Base-by-base conservation (phyloP, 37 sponge, comb jelly and placozoan species). In the Cliona cf. orientalis region DNA sequence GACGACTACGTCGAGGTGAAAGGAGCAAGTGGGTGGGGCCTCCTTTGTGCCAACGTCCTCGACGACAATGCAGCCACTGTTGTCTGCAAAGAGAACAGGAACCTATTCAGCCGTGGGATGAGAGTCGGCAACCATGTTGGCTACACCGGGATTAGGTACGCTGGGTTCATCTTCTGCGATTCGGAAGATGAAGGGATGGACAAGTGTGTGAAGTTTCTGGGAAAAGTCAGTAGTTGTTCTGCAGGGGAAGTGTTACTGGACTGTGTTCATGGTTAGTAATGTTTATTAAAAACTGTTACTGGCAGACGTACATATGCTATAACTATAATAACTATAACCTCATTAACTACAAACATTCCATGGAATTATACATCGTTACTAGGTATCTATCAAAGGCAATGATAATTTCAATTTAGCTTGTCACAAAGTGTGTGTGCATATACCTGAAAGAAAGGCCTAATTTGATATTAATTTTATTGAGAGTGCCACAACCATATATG, bases 21-120 rank as follows among this genome's bases (percentile, higher is more conserved):
- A 37, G 90, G 79, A 0, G 5, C 49, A 19, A 22, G 29, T 17
- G 90, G 84, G 3, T 83, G 79, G 79, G 90, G 90, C 4, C 29
- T 80, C 21, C 3, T 84, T 37, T 89, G 90, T 31, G 38, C 25
- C 31, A 25, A 38, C 22, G 22, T 1, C 23, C 19, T 84, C 32
- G 1, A 41, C 28, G 11, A 35, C 14, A 5, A 59, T 23, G 72
- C 49, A 25, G 79, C 77, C 36, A 40, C 44, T 25, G 86, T 78
- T 2, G 45, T 78, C 22, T 86, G 86, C 39, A 32, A 68, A 6
- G 73, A 72, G 26, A 73, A 33, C 0, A 29, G 1, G 23, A 12
- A 42, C 0, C 4, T 26, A 58, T 86, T 80, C 65, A 80, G 46
- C 61, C 33, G n/a, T 17, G 43, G 74, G 22, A 73, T 63, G 1